Percentiles rank a stretch among this genome's conserved stretches.
These are phyloP conservation scores for Tridacna gigas DNA, from an alignment of 2,888 invertebrate species.

Conservation along the genomic window DNA sequence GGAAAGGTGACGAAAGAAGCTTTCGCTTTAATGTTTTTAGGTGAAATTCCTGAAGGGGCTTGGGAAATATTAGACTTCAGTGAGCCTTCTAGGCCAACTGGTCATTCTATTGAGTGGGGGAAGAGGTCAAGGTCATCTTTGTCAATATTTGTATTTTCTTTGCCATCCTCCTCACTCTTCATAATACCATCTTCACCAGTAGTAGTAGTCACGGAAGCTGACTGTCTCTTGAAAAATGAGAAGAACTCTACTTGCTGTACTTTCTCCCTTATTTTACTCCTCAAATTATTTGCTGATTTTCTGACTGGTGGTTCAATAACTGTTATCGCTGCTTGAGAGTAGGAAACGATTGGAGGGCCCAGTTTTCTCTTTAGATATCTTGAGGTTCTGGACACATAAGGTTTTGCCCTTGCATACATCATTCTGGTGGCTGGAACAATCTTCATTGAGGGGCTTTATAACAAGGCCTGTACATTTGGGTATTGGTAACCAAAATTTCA, in stretches of 20 bases:
- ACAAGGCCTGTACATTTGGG: too few species aligned
- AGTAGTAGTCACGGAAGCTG: background rate
- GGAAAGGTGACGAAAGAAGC: too few species aligned
- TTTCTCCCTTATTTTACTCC: conserved; percentile 1
- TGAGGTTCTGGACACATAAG: conserved; percentile 40
- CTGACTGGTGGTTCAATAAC: conserved; percentile 15
- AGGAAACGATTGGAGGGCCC: conserved; percentile 1
- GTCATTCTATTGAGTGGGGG: too few species aligned
- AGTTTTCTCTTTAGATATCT: background rate
- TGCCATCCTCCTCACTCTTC: background rate
- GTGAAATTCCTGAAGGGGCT: too few species aligned
- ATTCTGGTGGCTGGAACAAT: conserved; percentile 49
- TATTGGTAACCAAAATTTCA: too few species aligned
- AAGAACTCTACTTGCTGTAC: background rate
- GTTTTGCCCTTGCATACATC: conserved; percentile 38
- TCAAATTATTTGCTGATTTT: conserved; percentile 14
- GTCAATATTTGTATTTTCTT: too few species aligned
- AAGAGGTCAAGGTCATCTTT: too few species aligned
- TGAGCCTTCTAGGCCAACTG: too few species aligned
- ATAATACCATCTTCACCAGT: background rate
- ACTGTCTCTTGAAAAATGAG: conserved; percentile 11
- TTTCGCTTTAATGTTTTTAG: too few species aligned
- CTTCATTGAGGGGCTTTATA: too few species aligned
- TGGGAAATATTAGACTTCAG: too few species aligned
- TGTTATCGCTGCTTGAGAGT: conserved; percentile 12